These are phyloP conservation scores for Dinomys branickii DNA, from an alignment of 2,113 vertebrate genomes.

Conservation along the genomic window DNA sequence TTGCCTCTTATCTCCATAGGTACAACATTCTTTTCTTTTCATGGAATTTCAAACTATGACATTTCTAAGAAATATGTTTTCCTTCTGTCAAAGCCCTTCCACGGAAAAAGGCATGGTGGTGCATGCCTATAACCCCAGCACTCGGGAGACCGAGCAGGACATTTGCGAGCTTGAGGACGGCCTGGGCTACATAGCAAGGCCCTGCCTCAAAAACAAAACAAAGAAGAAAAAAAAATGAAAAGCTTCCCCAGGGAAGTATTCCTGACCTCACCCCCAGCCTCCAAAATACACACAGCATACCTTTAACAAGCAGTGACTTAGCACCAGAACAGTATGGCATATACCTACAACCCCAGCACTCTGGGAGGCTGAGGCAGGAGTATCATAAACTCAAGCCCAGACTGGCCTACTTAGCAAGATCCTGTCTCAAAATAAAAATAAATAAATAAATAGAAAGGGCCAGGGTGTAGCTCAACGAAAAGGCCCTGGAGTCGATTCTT, in stretches of 20 bases:
- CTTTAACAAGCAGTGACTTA: not conserved
- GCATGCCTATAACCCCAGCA: not conserved
- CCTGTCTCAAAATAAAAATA: not conserved
- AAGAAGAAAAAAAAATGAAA: not conserved
- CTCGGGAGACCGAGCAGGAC: not conserved
- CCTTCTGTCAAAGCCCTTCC: conserved; percentile 29
- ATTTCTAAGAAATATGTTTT: conserved; percentile 32
- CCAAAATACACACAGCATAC: not conserved
- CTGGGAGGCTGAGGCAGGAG: not conserved
- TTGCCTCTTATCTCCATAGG: not conserved
- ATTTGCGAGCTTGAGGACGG: fast-evolving
- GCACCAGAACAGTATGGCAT: not conserved
- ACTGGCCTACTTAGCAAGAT: not conserved
- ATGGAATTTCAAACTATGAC: conserved; percentile 47
- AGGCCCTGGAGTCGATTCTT: not conserved
- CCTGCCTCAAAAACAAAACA: not conserved
- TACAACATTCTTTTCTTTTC: conserved; percentile 40
- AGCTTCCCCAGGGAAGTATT: not conserved
- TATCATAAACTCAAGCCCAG: not conserved
- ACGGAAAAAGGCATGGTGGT: not conserved
- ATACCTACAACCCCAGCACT: not conserved
- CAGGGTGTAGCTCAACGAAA: not conserved
- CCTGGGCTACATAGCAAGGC: not conserved
- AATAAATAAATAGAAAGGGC: not conserved
- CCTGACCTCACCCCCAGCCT: not conserved